phyloP scores from a whole-genome alignment of 2,888 invertebrate genomes.

The Epirrhoe alternata region DNA sequence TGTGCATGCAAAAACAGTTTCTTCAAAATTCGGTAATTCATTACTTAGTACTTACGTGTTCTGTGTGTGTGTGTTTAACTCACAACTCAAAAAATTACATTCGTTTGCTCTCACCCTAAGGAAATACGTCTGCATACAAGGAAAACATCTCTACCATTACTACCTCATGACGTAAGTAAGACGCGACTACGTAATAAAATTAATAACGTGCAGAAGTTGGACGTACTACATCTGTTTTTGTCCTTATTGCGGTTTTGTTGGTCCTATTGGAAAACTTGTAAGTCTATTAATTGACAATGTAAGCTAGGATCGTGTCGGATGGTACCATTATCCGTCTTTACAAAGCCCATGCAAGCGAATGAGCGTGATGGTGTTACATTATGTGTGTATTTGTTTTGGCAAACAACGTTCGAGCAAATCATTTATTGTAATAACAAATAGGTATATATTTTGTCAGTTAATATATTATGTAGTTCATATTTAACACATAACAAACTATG shows the following conservation, averaged over 20 bases:
- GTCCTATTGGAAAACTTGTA: slow-evolving; percentile 27
- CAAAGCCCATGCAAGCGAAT: background rate
- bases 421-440: too few species aligned
- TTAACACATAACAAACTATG: background rate
- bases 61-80: too few species aligned
- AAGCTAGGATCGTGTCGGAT: slow-evolving; percentile 15
- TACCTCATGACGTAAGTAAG: slow-evolving; percentile 9
- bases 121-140: slow-evolving; percentile 8
- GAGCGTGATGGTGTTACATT: slow-evolving; percentile 4
- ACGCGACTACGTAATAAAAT: slow-evolving; percentile 20
- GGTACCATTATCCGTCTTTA: slow-evolving; percentile 4
- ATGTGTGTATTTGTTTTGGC: background rate
- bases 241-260: slow-evolving; percentile 20
- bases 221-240: slow-evolving; percentile 20
- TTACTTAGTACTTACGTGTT: too few species aligned
- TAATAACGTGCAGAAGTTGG: slow-evolving; percentile 24
- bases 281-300: slow-evolving; percentile 27
- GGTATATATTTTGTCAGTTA: too few species aligned
- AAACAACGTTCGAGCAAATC: background rate
- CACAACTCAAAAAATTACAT: too few species aligned
- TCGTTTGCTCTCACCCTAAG: background rate
- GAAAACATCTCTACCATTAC: slow-evolving; percentile 5
- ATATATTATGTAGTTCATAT: too few species aligned
- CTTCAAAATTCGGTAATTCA: too few species aligned
- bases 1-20: too few species aligned